Evolutionary conservation across 2,888 invertebrate genomes (phyloP).

Genomic region (Eupithecia exiguata): DNA sequence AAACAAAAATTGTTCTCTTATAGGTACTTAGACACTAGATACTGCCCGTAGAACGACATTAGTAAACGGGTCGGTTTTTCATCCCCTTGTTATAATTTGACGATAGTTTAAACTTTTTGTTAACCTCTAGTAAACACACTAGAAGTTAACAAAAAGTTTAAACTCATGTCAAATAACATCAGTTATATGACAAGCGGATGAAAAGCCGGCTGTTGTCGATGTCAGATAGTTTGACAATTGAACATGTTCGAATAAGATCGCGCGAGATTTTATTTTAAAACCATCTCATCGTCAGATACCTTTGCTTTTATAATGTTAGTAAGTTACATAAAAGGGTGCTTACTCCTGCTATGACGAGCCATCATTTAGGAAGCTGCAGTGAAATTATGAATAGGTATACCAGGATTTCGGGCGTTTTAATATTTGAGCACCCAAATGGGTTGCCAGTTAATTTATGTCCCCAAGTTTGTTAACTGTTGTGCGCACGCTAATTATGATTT

Average conservation of each 20-base stretch:
- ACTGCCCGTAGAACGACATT: neutral
- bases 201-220: too few species aligned
- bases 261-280: too few species aligned
- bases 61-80: too few species aligned
- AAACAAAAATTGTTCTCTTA: neutral
- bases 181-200: too few species aligned
- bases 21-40: neutral
- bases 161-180: too few species aligned
- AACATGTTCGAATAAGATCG: too few species aligned
- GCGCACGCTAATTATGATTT: conserved; percentile 56
- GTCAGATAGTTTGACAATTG: too few species aligned
- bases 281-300: neutral
- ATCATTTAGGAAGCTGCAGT: neutral
- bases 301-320: neutral
- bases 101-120: too few species aligned
- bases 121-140: too few species aligned
- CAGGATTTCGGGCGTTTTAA: conserved; percentile 51
- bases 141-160: too few species aligned
- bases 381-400: conserved; percentile 44
- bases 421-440: conserved; percentile 59
- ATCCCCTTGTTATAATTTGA: too few species aligned
- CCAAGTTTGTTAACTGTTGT: conserved; percentile 52
- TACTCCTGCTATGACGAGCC: neutral
- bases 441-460: conserved; percentile 60
- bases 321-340: neutral